Evolutionary conservation across 1,140 invertebrate genomes (phyloP).

Genomic region (Ceratina australensis): DNA sequence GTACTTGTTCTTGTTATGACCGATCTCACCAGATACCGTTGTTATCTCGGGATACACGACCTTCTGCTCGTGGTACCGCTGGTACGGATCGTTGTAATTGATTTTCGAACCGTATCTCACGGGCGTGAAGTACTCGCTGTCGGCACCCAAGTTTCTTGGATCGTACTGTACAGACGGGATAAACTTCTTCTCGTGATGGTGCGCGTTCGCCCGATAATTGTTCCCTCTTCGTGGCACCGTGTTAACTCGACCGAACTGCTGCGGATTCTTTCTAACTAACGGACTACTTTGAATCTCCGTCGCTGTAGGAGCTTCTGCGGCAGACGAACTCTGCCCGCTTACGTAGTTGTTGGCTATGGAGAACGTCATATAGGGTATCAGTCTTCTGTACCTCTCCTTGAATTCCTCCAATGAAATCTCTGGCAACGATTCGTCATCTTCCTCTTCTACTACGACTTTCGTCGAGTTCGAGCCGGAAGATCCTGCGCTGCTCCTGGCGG

Average conservation of each 20-base stretch:
- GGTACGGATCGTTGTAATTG: slow-evolving; percentile 58
- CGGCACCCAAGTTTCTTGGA: slow-evolving; percentile 68
- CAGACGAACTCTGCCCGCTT: slow-evolving; percentile 12
- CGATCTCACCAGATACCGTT: slow-evolving; percentile 24
- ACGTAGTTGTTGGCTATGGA: slow-evolving; percentile 84
- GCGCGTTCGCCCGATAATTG: slow-evolving; percentile 30
- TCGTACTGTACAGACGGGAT: slow-evolving; percentile 76
- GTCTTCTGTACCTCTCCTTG: slow-evolving; percentile 85
- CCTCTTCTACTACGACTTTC: slow-evolving; percentile 44
- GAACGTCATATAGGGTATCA: slow-evolving; percentile 91
- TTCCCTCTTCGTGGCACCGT: slow-evolving; percentile 25
- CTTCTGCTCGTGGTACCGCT: slow-evolving; percentile 34
- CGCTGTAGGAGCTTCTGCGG: background rate
- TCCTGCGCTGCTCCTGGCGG: slow-evolving; percentile 18
- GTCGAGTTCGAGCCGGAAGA: slow-evolving; percentile 50
- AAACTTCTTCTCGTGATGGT: slow-evolving; percentile 68
- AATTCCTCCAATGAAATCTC: slow-evolving; percentile 68
- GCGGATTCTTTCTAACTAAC: background rate
- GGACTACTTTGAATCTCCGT: background rate
- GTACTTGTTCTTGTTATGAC: slow-evolving; percentile 57
- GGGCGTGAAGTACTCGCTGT: slow-evolving; percentile 73
- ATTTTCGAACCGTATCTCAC: slow-evolving; percentile 68
- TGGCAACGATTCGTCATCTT: slow-evolving; percentile 57
- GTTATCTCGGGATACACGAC: slow-evolving; percentile 45
- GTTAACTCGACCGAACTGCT: background rate